A percentile compares a stretch with the other conserved stretches of the same genome.
These are phyloP conservation scores for Halcyon smyrnensis DNA, from an alignment of 2,797 vertebrate species.

Conservation along the genomic window DNA sequence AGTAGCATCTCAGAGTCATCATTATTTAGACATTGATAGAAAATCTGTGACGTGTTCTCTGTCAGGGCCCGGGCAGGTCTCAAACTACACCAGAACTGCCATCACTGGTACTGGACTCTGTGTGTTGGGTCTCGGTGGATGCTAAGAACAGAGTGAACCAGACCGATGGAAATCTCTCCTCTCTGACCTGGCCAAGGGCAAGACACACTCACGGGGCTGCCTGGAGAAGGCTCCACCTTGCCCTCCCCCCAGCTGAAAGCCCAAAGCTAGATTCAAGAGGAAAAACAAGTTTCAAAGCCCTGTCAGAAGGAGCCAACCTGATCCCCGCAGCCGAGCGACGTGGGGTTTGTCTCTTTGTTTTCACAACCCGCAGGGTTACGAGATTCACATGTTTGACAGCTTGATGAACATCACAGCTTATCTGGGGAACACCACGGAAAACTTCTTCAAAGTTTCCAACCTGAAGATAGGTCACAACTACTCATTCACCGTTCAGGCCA, in stretches of 20 bases:
- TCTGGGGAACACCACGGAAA: constrained; percentile 95
- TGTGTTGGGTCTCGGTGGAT: neutral
- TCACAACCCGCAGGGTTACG: constrained; percentile 85
- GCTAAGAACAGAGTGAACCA: neutral
- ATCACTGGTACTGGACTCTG: neutral
- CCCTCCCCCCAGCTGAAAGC: neutral
- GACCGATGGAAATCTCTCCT: neutral
- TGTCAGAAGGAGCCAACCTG: neutral
- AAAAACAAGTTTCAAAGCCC: neutral
- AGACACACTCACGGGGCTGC: neutral
- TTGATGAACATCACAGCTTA: constrained; percentile 84
- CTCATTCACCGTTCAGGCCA: constrained; percentile 92
- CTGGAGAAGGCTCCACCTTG: neutral
- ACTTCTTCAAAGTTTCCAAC: constrained; percentile 90
- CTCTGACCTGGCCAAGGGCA: neutral
- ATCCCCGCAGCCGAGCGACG: neutral
- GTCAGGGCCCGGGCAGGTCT: neutral
- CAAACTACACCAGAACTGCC: neutral
- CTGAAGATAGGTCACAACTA: constrained; percentile 93
- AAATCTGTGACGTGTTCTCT: neutral
- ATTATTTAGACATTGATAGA: neutral
- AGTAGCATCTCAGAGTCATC: neutral
- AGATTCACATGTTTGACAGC: constrained; percentile 91
- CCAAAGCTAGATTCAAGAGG: neutral
- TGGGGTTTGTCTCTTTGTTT: neutral